Conservation (phyloP, 2,888 invertebrate genomes). For the Drosophila setosimentum region DNA sequence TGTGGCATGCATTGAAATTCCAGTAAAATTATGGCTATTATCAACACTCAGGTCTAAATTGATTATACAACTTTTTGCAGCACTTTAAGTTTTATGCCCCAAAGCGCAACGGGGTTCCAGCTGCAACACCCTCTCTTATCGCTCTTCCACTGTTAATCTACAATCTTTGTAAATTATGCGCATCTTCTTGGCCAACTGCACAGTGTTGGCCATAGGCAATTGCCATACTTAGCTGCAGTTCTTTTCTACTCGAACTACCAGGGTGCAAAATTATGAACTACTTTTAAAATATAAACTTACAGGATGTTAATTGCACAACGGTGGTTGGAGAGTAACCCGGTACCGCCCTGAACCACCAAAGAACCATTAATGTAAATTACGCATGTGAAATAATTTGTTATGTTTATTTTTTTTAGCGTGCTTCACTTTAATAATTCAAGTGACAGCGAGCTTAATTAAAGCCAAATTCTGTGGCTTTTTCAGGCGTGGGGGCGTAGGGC, state of each 20-base stretch:
- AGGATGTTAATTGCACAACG: slow-evolving; percentile 47
- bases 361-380: slow-evolving; percentile 53
- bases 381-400: slow-evolving; percentile 60
- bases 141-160: slow-evolving; percentile 2
- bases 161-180: slow-evolving; percentile 46
- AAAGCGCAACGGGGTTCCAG: slow-evolving; percentile 35
- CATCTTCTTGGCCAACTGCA: slow-evolving; percentile 35
- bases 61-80: slow-evolving; percentile 71
- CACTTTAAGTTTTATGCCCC: slow-evolving; percentile 46
- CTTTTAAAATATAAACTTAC: slow-evolving; percentile 68
- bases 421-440: slow-evolving; percentile 67
- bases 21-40: slow-evolving; percentile 53
- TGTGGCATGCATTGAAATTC: slow-evolving; percentile 13
- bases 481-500: slow-evolving; percentile 17
- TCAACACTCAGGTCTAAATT: slow-evolving; percentile 73
- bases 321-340: slow-evolving; percentile 1
- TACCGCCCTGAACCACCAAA: slow-evolving; percentile 5
- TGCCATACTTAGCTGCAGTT: slow-evolving; percentile 17
- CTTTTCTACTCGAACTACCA: slow-evolving; percentile 11
- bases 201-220: slow-evolving; percentile 52
- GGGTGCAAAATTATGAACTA: slow-evolving; percentile 55
- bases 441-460: slow-evolving; percentile 66
- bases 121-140: background rate
- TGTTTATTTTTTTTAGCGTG: slow-evolving; percentile 64
- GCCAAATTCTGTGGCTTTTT: slow-evolving; percentile 28